Evolutionary conservation across 2,888 invertebrate species (phyloP), one percentile per base, ranked within the genome.

Genomic region (Chrysodeixis includens): DNA sequence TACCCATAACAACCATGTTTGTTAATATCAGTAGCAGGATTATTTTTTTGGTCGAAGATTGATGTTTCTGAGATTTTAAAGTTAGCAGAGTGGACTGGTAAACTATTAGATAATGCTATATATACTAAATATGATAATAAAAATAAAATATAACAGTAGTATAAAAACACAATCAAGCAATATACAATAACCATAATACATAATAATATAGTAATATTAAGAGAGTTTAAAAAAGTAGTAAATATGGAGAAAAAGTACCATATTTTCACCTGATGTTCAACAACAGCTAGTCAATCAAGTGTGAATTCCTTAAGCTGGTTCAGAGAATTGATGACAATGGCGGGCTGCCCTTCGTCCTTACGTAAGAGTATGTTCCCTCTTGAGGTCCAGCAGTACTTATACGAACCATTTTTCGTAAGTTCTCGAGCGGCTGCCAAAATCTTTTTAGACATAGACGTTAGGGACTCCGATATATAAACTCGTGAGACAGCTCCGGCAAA

Each of bases 371-470:
- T 30, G 18, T 61, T 54, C 20, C 60, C 60, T 54, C 30, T 54
- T 46, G 60, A 61, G 12, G 46, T 30, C 60, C 60, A 61, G 54
- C 60, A 61, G 44, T 54, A 61, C 54, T 61, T 61, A 46, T 12
- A 61, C 14, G 22, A 30, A 18, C 60, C 60, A 22, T 46, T 61
- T 30, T 61, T 61, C 14, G 20, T 20, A n/a, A 55, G 20, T 8
- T 61, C 59, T 44, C 60, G 40, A 53, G 35, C 60, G 1, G 60
- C 60, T 12, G 53, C 35, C 14, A 53, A 44, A 20, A 56, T 20
- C 22, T 35, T 56, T 40, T 40, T 56, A 6, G 35, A 35, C 56
- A 56, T 40, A 20, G 12, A 22, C 6, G 35, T 56, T 16, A 56
- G 22, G 14, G 20, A 20, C 18, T 56, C 56, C 12, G 56, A 56